Conservation (phyloP, 2,113 vertebrate genomes). For the Rhinogobius similis region DNA sequence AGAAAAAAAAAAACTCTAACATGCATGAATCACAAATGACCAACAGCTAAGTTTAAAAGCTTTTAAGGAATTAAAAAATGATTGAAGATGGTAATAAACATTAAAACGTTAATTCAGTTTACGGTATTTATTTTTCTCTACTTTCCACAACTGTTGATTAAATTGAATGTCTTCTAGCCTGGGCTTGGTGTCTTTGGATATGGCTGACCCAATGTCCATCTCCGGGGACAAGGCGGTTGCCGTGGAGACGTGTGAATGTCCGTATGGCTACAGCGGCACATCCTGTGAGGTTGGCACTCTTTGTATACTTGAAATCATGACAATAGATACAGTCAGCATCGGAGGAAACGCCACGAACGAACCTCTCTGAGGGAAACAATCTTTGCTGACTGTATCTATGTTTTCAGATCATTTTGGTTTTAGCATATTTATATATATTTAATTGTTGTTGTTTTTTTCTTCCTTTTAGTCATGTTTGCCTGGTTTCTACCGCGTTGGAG, state of each 20-base stretch:
- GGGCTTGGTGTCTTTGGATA: constrained; percentile 82
- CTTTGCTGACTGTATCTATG: background rate
- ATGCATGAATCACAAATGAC: no score
- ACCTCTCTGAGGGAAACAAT: no score
- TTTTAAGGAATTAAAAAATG: no score
- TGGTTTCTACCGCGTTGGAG: constrained; percentile 84
- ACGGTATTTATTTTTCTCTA: no score
- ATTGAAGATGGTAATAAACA: no score
- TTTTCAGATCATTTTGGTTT: background rate
- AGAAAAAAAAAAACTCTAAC: no score
- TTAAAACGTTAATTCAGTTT: no score
- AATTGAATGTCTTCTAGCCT: constrained; percentile 76
- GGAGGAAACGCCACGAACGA: no score
- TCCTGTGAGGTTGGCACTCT: constrained; percentile 89
- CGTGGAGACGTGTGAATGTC: constrained; percentile 91
- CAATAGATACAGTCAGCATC: background rate
- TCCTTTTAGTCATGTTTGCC: constrained; percentile 38
- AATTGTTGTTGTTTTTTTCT: background rate
- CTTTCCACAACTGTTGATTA: background rate
- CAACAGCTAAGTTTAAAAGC: no score
- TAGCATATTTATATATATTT: background rate
- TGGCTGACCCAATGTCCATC: constrained; percentile 73
- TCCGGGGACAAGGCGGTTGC: constrained; percentile 73
- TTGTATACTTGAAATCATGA: background rate
- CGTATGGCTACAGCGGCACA: constrained; percentile 87